Evolutionary conservation across 1,140 invertebrate species (phyloP).

Genomic region (Lamellibrachia luymesi): DNA sequence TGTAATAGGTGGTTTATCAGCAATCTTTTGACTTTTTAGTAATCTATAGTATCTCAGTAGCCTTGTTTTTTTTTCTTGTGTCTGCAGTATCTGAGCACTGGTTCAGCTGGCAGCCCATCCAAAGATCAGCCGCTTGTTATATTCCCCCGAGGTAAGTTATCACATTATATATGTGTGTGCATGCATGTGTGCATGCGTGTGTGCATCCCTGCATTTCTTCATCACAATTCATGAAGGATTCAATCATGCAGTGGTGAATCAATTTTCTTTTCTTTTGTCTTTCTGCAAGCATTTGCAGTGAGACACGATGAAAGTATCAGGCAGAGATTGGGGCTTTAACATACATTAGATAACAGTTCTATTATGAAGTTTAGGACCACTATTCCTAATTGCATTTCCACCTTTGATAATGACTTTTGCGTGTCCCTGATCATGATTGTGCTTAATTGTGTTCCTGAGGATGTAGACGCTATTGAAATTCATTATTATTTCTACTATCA

Average conservation of each 20-base stretch:
- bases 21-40: background rate
- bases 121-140: constrained; percentile 12
- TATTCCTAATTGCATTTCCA: too few species aligned
- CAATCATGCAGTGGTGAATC: background rate
- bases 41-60: background rate
- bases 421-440: too few species aligned
- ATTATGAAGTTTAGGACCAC: too few species aligned
- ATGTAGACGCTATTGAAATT: too few species aligned
- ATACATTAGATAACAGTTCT: too few species aligned
- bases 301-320: background rate
- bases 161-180: constrained; percentile 17
- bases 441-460: too few species aligned
- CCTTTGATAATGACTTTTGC: too few species aligned
- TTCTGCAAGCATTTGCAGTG: background rate
- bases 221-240: background rate
- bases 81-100: background rate
- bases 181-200: background rate
- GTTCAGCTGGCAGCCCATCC: constrained; percentile 20
- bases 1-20: constrained; percentile 8
- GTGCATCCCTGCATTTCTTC: too few species aligned
- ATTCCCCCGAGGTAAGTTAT: constrained; percentile 16
- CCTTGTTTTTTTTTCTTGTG: background rate
- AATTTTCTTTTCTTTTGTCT: background rate
- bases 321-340: too few species aligned
- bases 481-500: too few species aligned